A percentile compares a stretch with the other conserved stretches of the same genome.
These are phyloP conservation scores for Syritta pipiens DNA, from an alignment of 2,888 invertebrate genomes.

Conservation along the genomic window DNA sequence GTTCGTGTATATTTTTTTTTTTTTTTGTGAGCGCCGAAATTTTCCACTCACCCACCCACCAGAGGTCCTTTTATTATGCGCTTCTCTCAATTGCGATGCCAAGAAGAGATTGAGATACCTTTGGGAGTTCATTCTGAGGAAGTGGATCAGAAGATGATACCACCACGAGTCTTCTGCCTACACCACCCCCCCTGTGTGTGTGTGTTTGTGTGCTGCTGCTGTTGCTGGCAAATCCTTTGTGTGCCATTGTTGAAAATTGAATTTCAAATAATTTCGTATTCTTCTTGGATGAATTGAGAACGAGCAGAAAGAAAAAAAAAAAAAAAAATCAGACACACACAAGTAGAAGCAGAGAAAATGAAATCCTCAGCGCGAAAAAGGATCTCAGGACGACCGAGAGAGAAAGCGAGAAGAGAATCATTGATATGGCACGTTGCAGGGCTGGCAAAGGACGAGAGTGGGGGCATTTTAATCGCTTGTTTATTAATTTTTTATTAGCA, in stretches of 20 bases:
- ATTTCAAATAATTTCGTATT: constrained; percentile 73
- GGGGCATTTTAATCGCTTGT: constrained; percentile 71
- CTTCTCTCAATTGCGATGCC: constrained; percentile 58
- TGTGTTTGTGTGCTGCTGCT: constrained; percentile 39
- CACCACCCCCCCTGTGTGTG: neutral
- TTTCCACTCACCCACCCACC: neutral
- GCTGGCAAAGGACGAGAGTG: constrained; percentile 5
- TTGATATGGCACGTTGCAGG: constrained; percentile 23
- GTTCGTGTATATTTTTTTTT: no score
- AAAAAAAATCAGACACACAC: constrained; percentile 24
- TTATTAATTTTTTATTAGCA: constrained; percentile 72
- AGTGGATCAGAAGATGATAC: constrained; percentile 35
- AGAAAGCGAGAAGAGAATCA: constrained; percentile 28
- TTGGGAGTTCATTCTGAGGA: constrained; percentile 42
- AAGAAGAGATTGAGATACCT: constrained; percentile 52
- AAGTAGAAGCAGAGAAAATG: constrained; percentile 32
- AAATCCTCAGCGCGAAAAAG: constrained; percentile 46
- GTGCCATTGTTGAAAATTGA: constrained; percentile 73
- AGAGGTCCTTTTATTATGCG: constrained; percentile 45
- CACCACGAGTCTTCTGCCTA: constrained; percentile 9
- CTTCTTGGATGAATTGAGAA: constrained; percentile 54
- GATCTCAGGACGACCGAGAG: constrained; percentile 6
- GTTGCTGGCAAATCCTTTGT: constrained; percentile 71
- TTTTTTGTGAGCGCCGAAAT: no score
- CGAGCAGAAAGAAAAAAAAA: constrained; percentile 26